These are phyloP conservation scores for Etia nguti DNA, from an alignment of 2,113 vertebrate genomes.

Conservation along the genomic window DNA sequence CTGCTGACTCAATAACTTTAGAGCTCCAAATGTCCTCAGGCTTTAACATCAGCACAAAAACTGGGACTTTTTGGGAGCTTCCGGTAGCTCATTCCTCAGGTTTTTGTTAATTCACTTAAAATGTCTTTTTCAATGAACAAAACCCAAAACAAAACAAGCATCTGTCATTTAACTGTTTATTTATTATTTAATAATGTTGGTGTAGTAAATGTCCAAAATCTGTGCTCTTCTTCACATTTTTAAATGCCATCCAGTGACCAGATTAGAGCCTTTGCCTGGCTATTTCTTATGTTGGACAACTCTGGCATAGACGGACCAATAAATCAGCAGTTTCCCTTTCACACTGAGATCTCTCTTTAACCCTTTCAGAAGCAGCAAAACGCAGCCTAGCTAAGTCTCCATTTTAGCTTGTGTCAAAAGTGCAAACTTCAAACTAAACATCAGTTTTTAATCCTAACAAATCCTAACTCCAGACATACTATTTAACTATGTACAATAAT, in stretches of 20 bases:
- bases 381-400: not conserved
- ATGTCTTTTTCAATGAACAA: not conserved
- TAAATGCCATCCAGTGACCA: not conserved
- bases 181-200: not conserved
- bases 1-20: not conserved
- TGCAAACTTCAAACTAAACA: not conserved
- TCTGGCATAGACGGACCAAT: not conserved
- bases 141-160: not conserved
- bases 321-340: not conserved
- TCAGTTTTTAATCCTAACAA: not conserved
- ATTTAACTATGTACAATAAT: not conserved
- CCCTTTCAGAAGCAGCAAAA: not conserved
- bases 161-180: not conserved
- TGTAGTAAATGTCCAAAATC: not conserved
- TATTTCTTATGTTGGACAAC: not conserved
- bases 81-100: not conserved
- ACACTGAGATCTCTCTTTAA: not conserved
- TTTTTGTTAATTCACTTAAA: not conserved
- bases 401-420: not conserved
- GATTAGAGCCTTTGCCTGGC: not conserved
- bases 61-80: not conserved
- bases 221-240: not conserved
- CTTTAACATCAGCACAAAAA: not conserved
- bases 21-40: not conserved
- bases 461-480: not conserved